Base-by-base conservation (phyloP, 2,888 invertebrate genomes). In the Salpingus planirostris region DNA sequence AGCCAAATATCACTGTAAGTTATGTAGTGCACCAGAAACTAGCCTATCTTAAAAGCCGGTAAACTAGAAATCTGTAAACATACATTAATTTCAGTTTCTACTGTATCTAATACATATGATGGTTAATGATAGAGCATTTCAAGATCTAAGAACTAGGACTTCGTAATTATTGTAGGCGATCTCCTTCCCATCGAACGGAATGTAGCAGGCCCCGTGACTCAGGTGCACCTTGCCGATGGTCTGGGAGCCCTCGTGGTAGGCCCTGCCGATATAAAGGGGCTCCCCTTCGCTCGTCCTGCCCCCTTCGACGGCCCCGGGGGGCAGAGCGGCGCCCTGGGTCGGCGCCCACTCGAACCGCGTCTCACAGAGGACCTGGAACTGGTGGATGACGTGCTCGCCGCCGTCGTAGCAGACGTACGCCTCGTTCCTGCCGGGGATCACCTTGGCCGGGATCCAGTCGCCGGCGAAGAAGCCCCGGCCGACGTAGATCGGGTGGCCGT, bases 401-500 rank as follows among this genome's bases (percentile, higher is more conserved):
- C 81, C 79, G 2, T 62, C 68, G 45, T 70, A 71, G 6, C 70
- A 60, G 27, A 83, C 66, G 55, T 80, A 84, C 15, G 78, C 80
- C 5, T 74, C 74, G 31, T 72, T 65, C 58, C 73, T 76, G 7
- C 68, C 66, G 1, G 79, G 78, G 21, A 79, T 76, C 15, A 80
- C 71, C 64, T 80, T 80, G 0, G 78, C 78, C 1, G 80, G 80
- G 1, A 79, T 48, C 51, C 75, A 69, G 47, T 80, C 76, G 0
- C 78, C 80, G 37, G 73, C 70, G 49, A 81, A 76, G 30, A 64
- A 71, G 1, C 76, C 73, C 27, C 86, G 70, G 0, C 85, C 87
- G 0, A 85, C 79, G 57, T 73, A 87, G 49, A 87, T 81, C 25
- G 72, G 65, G 1, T 70, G 68, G 0, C 85, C 85, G 46, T 85